Evolutionary conservation across 2,888 invertebrate genomes (phyloP), one percentile per base, ranked within the genome.

Genomic region (Nineta flava): DNA sequence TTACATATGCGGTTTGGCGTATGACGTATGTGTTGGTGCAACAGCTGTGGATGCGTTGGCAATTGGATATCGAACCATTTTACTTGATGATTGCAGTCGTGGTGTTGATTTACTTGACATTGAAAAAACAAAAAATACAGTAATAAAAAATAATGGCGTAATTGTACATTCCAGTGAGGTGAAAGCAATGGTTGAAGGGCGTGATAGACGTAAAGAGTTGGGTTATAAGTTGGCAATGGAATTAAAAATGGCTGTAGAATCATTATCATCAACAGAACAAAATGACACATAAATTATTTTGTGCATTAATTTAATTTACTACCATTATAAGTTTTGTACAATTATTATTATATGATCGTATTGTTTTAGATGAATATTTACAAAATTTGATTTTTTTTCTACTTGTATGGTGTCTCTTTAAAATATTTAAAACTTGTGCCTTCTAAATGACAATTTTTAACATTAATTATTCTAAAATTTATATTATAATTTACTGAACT

Each of bases 11-110:
- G 96, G 96, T 0, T 70, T 96, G 53, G 96, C 96, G 0, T 93
- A 91, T 61, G 96, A 96, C 65, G 86, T 94, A 44, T 96, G 96
- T 65, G 95, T 96, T 6, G 88, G 87, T 1, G 87, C 90, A 5
- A 93, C 94, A 1, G 87, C 90, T 35, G 80, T 81, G 0, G 90
- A 94, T 68, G 85, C 93, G 0, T 66, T 92, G n/a, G 87, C 87
- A 1, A 85, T 87, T 57, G 94, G 93, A 0, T 94, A 91, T 70
- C 77, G 93, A 55, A 87, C 94, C 10, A 75, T 91, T 47, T 69
- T 95, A 31, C 75, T 95, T 9, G 92, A 94, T 57, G 93, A 95
- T 67, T 93, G 92, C 55, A 82, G 87, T 58, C 78, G 93, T 46
- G 95, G 94, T 2, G 91, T 94, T 1, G 83, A 86, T 65, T 68